These are phyloP conservation scores for Melinaea marsaeus DNA, from an alignment of 2,888 invertebrate species.

Conservation along the genomic window DNA sequence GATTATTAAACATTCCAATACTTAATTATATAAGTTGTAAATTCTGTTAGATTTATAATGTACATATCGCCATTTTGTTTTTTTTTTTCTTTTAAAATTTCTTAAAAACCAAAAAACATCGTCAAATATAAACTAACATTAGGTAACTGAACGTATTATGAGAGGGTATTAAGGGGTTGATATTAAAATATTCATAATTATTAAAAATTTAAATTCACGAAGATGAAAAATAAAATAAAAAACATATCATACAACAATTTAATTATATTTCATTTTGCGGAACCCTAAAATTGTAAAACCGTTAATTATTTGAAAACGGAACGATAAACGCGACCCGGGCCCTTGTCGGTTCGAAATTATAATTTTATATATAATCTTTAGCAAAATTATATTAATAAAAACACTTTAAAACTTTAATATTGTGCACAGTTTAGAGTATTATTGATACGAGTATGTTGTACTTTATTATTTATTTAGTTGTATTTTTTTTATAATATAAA, in stretches of 20 bases:
- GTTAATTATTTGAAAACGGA: background rate
- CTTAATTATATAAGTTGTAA: constrained; percentile 19
- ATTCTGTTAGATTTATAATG: constrained; percentile 16
- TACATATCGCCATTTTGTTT: constrained; percentile 20
- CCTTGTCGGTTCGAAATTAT: constrained; percentile 43
- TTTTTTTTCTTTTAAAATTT: constrained; percentile 5
- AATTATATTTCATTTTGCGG: background rate
- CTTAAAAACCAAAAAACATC: background rate
- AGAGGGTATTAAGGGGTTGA: constrained; percentile 2
- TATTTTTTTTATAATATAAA: constrained; percentile 10
- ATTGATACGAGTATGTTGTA: constrained; percentile 9
- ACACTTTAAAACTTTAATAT: constrained; percentile 13
- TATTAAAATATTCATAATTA: constrained; percentile 2
- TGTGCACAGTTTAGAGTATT: constrained; percentile 28
- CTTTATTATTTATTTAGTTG: background rate
- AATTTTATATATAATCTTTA: background rate
- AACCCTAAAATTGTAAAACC: background rate
- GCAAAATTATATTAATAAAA: constrained; percentile 15
- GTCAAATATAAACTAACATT: background rate
- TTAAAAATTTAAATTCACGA: background rate
- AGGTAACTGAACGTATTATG: background rate
- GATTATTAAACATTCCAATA: constrained; percentile 24
- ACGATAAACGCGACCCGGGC: constrained; percentile 52
- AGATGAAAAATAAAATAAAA: background rate
- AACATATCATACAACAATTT: constrained; percentile 1